These are phyloP conservation scores for Protobothrops mucrosquamatus DNA, from an alignment of 2,113 vertebrate genomes.

Conservation along the genomic window DNA sequence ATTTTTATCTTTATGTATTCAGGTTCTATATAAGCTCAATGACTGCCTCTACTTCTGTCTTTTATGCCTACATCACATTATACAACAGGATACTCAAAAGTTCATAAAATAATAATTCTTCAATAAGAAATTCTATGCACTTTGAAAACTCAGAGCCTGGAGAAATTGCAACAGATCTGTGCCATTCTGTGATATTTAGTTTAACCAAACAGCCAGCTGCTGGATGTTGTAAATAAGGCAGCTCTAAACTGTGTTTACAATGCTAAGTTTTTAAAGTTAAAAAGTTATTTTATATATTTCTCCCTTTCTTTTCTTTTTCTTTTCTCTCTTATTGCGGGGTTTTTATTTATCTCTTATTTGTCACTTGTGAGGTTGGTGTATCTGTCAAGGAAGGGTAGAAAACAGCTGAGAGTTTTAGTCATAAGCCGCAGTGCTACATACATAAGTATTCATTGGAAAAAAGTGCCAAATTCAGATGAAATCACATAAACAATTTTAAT, in stretches of 20 bases:
- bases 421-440: not conserved
- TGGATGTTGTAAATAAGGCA: not conserved
- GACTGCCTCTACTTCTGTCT: not conserved
- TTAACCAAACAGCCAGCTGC: not conserved
- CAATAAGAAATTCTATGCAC: not conserved
- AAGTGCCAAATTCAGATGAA: not conserved
- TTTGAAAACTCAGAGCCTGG: not conserved
- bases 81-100: not conserved
- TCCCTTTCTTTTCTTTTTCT: not conserved
- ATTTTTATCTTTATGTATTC: not conserved
- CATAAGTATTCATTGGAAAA: not conserved
- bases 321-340: not conserved
- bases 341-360: not conserved
- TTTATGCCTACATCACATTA: not conserved
- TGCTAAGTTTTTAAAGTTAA: not conserved
- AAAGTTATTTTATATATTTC: not conserved
- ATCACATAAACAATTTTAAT: not conserved
- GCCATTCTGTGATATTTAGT: not conserved
- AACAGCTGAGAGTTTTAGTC: not conserved
- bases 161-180: not conserved
- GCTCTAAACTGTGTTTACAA: not conserved
- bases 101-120: not conserved
- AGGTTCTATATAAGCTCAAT: not conserved
- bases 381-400: not conserved
- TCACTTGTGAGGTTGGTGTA: not conserved